Conservation (phyloP, 2,888 invertebrate species). For the Aleiodes alternator region DNA sequence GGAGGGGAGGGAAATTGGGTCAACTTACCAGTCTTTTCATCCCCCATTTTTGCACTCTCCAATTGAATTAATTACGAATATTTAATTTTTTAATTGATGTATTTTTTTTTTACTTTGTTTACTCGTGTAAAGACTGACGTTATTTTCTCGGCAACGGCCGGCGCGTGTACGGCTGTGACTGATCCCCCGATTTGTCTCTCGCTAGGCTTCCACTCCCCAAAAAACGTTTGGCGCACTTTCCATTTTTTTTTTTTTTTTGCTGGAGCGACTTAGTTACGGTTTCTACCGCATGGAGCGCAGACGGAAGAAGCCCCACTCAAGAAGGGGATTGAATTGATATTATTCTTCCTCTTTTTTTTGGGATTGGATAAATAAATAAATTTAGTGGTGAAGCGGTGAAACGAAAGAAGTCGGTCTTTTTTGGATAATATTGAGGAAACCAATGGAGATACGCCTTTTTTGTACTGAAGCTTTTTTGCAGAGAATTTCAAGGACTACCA, state of each 20-base stretch:
- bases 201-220: slow-evolving; percentile 11
- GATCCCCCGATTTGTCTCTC: slow-evolving; percentile 21
- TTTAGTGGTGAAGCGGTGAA: too few relatives aligned
- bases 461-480: too few relatives aligned
- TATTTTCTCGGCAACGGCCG: slow-evolving; percentile 37
- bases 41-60: slow-evolving; percentile 40
- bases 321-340: background rate
- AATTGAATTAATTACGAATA: too few relatives aligned
- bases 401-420: too few relatives aligned
- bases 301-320: slow-evolving; percentile 20
- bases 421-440: too few relatives aligned
- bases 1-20: background rate
- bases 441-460: too few relatives aligned
- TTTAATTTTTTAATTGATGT: too few relatives aligned
- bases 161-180: slow-evolving; percentile 34
- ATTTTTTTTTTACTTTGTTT: background rate
- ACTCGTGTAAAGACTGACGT: slow-evolving; percentile 36
- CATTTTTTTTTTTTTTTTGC: slow-evolving; percentile 17
- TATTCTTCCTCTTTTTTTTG: too few relatives aligned
- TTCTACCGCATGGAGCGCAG: slow-evolving; percentile 18
- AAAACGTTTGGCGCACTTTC: slow-evolving; percentile 24
- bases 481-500: too few relatives aligned
- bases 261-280: slow-evolving; percentile 17
- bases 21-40: slow-evolving; percentile 51
- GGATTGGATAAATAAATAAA: too few relatives aligned